These are phyloP conservation scores for Tribolium madens DNA, from an alignment of 1,140 invertebrate species.

Conservation along the genomic window DNA sequence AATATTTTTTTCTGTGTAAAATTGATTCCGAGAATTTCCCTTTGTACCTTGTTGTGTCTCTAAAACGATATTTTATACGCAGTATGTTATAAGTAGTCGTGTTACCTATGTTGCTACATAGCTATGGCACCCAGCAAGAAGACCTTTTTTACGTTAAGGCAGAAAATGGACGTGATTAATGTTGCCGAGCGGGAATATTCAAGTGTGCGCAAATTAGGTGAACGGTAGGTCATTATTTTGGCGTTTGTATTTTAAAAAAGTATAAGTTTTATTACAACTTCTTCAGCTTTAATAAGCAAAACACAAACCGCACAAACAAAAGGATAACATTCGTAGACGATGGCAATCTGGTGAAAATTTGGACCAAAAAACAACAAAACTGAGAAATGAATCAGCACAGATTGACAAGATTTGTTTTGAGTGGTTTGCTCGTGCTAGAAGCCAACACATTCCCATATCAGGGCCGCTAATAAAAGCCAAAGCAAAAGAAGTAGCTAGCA, in stretches of 20 bases:
- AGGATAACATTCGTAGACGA: slow-evolving; percentile 39
- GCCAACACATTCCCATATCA: slow-evolving; percentile 60
- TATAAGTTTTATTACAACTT: too few species aligned
- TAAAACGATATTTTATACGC: too few species aligned
- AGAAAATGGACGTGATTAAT: slow-evolving; percentile 52
- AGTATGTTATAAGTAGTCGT: too few species aligned
- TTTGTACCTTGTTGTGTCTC: too few species aligned
- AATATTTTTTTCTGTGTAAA: too few species aligned
- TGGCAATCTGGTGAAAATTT: slow-evolving; percentile 46
- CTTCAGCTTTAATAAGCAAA: slow-evolving; percentile 47
- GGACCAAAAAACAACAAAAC: slow-evolving; percentile 27
- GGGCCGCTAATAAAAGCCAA: slow-evolving; percentile 62
- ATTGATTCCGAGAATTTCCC: background rate
- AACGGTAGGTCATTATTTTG: too few species aligned
- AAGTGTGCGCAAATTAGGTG: slow-evolving; percentile 27
- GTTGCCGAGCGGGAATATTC: slow-evolving; percentile 48
- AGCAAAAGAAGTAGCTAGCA: slow-evolving; percentile 59
- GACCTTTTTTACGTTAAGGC: slow-evolving; percentile 45
- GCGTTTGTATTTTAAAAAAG: too few species aligned
- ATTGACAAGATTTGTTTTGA: slow-evolving; percentile 48
- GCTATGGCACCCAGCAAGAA: slow-evolving; percentile 35
- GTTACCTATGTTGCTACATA: too few species aligned
- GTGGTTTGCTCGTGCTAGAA: slow-evolving; percentile 61
- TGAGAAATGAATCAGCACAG: slow-evolving; percentile 37
- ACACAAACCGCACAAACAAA: slow-evolving; percentile 51